Base-by-base conservation (phyloP, 1,140 invertebrate species). In the Leptoteleia sp. region DNA sequence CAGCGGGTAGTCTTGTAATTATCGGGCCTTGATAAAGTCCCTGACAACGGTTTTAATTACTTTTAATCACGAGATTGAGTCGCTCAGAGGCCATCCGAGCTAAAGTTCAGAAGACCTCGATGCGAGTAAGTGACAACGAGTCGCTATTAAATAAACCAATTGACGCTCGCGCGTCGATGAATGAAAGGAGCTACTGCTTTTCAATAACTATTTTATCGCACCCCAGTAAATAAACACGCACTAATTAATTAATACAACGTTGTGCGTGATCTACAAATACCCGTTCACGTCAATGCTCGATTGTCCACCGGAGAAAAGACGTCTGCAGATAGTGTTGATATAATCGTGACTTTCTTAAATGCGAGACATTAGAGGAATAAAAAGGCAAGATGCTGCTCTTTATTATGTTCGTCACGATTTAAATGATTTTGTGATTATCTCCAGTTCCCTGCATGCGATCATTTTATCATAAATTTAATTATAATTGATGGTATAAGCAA, bases 101-200 rank as follows among this genome's bases (percentile, higher is more conserved):
- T 72, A 78, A 78, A 78, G 67, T 78, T 67, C 61, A 72, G 54
- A 68, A 78, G 76, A 72, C 68, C 68, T 65, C 68, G 52, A 57
- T 48, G 68, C 61, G 61, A 61, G 17, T 45, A 57, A 72, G 40
- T 50, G 55, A 68, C 31, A 35, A 54, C 22, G 48, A 64, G 31
- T 57, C 42, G 42, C 64, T 73, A 64, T 73, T 72, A 70, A 79
- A 64, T 64, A 64, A 79, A 17, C 22, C 76, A 73, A 68, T 79
- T 57, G 68, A 64, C 31, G 54, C 27, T 62, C 12, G 55, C 47
- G 40, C 35, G 42, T 59, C 45, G 38, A 71, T 65, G 65, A 77
- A 77, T 77, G 64, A 65, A 68, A 64, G 13, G 13, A 52, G 22
- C 29, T 45, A 33, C 45, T 57, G 40, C 43, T 70, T 72, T 72